A percentile compares a stretch with the other conserved stretches of the same genome.
Conservation (phyloP, 23 tunicate genomes). For the Phallusia fumigata region DNA sequence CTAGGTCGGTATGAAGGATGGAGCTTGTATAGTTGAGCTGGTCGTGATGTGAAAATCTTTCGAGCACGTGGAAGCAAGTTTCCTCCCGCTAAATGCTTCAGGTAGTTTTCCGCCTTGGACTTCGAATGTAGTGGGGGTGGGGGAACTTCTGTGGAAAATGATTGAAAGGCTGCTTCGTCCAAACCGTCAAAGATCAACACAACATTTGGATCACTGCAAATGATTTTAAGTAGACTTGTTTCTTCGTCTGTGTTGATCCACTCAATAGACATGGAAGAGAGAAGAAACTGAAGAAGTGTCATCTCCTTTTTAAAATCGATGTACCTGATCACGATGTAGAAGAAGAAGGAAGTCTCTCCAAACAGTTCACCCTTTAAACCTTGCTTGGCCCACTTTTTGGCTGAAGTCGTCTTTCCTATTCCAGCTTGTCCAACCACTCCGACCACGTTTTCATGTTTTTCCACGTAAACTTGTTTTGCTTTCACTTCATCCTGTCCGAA, state of each 20-base stretch:
- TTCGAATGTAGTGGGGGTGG: not conserved
- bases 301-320: not conserved
- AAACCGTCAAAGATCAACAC: not conserved
- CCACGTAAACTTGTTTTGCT: not conserved
- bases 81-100: not conserved
- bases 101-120: not conserved
- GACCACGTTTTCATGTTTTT: not conserved
- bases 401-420: not conserved
- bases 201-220: not conserved
- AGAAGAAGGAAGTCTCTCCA: not conserved
- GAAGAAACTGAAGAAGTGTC: not conserved
- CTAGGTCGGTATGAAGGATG: not conserved
- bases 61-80: not conserved
- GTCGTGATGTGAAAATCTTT: not conserved
- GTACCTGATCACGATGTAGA: not conserved
- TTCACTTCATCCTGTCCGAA: not conserved
- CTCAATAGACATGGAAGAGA: not conserved
- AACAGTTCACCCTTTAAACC: not conserved
- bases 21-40: not conserved
- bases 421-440: conserved; percentile 2
- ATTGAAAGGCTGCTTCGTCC: not conserved
- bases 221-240: not conserved
- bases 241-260: not conserved
- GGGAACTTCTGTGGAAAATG: not conserved
- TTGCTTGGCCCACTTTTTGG: not conserved